phyloP scores from a whole-genome alignment of 2,888 invertebrate species.

The Synanthedon vespiformis region DNA sequence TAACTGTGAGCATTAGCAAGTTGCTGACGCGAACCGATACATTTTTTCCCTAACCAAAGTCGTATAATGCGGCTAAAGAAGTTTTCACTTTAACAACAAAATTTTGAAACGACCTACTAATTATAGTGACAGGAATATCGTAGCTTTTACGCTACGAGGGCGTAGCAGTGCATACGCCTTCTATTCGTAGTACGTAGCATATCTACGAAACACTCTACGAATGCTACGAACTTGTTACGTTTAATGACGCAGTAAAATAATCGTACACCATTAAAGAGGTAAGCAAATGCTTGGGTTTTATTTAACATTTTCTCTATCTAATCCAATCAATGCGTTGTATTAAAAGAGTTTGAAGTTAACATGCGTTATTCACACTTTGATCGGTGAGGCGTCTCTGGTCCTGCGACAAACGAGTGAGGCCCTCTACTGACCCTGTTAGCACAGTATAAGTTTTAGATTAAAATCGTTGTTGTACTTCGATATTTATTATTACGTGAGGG shows the following conservation, averaged over 20 bases:
- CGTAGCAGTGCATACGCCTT: neutral
- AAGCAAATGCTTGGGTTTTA: neutral
- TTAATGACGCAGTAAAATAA: too few species aligned
- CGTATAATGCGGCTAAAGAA: too few species aligned
- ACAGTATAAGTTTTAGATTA: neutral
- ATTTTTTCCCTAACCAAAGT: too few species aligned
- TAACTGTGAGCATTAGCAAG: too few species aligned
- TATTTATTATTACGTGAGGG: too few species aligned
- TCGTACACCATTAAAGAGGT: neutral
- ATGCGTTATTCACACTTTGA: constrained; percentile 25
- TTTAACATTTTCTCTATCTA: neutral
- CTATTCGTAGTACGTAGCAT: neutral
- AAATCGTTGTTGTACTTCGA: too few species aligned
- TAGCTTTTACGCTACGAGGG: neutral
- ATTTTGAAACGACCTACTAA: too few species aligned
- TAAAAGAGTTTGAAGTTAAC: neutral
- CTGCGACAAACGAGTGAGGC: constrained; percentile 1
- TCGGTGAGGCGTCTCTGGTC: constrained; percentile 27
- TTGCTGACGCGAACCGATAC: too few species aligned
- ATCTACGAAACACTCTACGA: neutral
- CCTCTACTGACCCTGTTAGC: constrained; percentile 8
- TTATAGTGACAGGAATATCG: neutral
- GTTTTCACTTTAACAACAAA: too few species aligned
- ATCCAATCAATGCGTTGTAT: neutral
- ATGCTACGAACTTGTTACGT: neutral